Evolutionary conservation across 2,113 vertebrate genomes (phyloP).

Genomic region (Lathamus discolor): DNA sequence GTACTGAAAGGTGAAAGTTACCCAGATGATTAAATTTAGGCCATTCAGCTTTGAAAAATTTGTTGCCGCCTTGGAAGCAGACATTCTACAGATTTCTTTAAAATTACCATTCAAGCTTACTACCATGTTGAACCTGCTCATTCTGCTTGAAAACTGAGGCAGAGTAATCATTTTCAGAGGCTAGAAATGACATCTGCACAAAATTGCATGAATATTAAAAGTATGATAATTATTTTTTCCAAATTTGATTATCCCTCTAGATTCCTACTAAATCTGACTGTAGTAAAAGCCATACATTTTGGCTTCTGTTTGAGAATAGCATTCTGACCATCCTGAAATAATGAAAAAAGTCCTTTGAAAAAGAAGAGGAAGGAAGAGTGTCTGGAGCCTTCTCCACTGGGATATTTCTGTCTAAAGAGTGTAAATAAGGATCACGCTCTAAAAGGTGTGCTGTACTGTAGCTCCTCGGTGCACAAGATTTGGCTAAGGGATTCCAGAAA

Average conservation of each 20-base stretch:
- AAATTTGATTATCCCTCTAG: not conserved
- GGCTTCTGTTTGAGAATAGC: not conserved
- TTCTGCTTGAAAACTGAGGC: not conserved
- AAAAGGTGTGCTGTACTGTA: not conserved
- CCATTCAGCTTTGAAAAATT: not conserved
- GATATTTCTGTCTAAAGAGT: slow-evolving; percentile 45
- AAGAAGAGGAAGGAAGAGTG: slow-evolving; percentile 62
- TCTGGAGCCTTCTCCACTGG: slow-evolving; percentile 49
- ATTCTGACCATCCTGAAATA: not conserved
- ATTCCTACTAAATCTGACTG: not conserved
- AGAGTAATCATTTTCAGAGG: not conserved
- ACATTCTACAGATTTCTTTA: not conserved
- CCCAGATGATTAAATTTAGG: not conserved
- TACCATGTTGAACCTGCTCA: not conserved
- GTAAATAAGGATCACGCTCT: slow-evolving; percentile 10
- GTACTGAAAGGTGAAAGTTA: not conserved
- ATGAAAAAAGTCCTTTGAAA: slow-evolving; percentile 44
- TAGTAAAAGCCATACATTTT: not conserved
- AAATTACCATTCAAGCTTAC: not conserved
- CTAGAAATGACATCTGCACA: not conserved
- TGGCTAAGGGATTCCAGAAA: not conserved
- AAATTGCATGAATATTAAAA: not conserved
- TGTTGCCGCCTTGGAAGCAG: not conserved
- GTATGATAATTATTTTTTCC: not conserved
- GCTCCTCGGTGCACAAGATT: not conserved